phyloP scores from a whole-genome alignment of 2,888 invertebrate species.

The Nephrocerus scutellatus region DNA sequence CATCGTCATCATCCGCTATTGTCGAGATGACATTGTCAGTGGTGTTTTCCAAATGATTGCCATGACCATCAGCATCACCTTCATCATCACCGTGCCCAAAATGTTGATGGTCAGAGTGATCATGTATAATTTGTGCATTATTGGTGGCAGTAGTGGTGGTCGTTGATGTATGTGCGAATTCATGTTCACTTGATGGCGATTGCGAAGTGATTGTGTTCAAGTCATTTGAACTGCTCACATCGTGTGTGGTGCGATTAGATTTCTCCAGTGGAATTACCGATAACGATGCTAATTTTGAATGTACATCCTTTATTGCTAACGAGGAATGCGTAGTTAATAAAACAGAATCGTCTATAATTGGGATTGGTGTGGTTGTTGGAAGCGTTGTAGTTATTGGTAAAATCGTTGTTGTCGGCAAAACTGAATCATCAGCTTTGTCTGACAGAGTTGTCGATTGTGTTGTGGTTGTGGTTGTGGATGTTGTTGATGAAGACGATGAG shows the following conservation, averaged over 20 bases:
- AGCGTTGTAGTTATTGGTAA: conserved; percentile 41
- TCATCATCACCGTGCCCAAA: conserved; percentile 16
- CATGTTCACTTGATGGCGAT: too few species aligned
- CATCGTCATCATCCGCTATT: conserved; percentile 35
- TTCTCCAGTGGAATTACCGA: conserved; percentile 5
- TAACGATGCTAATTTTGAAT: too few species aligned
- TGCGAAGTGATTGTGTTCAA: conserved; percentile 13
- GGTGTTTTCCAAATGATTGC: conserved; percentile 39
- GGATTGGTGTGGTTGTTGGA: conserved; percentile 36
- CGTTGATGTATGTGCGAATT: too few species aligned
- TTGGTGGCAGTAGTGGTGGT: too few species aligned
- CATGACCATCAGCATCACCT: conserved; percentile 28
- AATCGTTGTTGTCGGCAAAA: conserved; percentile 33
- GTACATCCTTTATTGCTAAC: too few species aligned
- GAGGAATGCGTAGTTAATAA: too few species aligned
- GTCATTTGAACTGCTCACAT: conserved; percentile 17
- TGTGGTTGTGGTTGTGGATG: neutral
- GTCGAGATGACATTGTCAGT: too few species aligned
- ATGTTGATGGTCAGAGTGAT: conserved; percentile 24
- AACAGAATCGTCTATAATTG: too few species aligned
- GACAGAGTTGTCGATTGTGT: conserved; percentile 3
- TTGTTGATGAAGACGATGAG: neutral
- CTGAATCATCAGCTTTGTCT: conserved; percentile 7
- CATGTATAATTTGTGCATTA: too few species aligned
- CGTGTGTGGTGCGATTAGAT: conserved; percentile 12